Evolutionary conservation across 2,888 invertebrate genomes (phyloP).

Genomic region (Scaptomyza polygonia): DNA sequence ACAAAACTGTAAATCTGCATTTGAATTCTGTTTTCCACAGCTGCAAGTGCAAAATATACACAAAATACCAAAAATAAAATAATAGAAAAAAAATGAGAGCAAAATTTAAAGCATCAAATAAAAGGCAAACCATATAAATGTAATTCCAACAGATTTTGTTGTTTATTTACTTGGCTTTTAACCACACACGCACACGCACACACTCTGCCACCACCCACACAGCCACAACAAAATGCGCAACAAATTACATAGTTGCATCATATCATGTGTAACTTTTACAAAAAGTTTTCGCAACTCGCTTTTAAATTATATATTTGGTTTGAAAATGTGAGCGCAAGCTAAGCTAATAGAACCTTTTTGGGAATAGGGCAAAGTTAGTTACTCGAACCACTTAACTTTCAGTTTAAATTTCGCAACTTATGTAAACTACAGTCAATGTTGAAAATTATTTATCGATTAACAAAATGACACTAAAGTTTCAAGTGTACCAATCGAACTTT

Average conservation of each 20-base stretch:
- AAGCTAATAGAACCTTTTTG: not conserved
- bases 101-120: constrained; percentile 68
- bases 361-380: constrained; percentile 14
- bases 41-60: constrained; percentile 38
- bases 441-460: not conserved
- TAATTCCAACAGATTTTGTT: constrained; percentile 38
- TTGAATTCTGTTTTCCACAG: constrained; percentile 64
- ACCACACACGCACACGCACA: not conserved
- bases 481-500: not conserved
- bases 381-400: not conserved
- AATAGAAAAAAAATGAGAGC: constrained; percentile 35
- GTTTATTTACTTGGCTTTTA: constrained; percentile 15
- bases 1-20: constrained; percentile 68
- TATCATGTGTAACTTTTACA: not conserved
- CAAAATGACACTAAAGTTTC: not conserved
- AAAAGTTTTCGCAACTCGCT: constrained; percentile 8
- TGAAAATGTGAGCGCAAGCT: not conserved
- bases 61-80: constrained; percentile 28
- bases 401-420: constrained; percentile 3
- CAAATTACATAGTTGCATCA: not conserved
- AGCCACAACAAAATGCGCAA: not conserved
- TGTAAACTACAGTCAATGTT: not conserved
- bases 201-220: not conserved
- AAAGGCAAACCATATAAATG: constrained; percentile 73
- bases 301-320: not conserved